These are phyloP conservation scores for Sus cebifrons DNA, from an alignment of 2,797 vertebrate genomes.

Conservation along the genomic window DNA sequence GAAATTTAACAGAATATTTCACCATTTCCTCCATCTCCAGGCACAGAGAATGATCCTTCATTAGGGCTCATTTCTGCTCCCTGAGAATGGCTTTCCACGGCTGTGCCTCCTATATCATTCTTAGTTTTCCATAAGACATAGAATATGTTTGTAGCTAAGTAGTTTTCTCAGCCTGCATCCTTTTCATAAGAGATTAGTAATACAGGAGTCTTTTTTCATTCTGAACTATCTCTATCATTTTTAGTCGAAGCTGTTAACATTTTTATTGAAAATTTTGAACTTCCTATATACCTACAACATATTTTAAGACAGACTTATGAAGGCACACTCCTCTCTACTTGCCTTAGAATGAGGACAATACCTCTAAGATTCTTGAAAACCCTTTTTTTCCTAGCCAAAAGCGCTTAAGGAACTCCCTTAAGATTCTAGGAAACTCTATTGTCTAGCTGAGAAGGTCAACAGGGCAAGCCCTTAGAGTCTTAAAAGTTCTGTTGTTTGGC, in stretches of 20 bases:
- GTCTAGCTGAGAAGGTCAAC: slow-evolving; percentile 36
- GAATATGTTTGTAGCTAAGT: background rate
- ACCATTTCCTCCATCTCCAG: background rate
- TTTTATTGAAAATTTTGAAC: slow-evolving; percentile 12
- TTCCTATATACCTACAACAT: background rate
- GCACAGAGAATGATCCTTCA: slow-evolving; percentile 2
- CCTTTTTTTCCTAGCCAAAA: background rate
- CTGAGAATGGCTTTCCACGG: background rate
- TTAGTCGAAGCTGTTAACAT: background rate
- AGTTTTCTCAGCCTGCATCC: background rate
- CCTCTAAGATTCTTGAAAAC: slow-evolving; percentile 53
- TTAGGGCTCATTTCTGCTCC: background rate
- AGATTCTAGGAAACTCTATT: slow-evolving; percentile 23
- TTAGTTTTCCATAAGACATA: slow-evolving; percentile 35
- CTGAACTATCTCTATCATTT: slow-evolving; percentile 39
- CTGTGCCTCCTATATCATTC: background rate
- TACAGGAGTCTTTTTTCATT: background rate
- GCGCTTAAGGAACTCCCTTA: background rate
- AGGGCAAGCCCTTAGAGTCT: slow-evolving; percentile 31
- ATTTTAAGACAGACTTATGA: slow-evolving; percentile 22
- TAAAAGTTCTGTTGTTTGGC: background rate
- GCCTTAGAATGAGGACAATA: slow-evolving; percentile 28
- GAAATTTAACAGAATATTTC: background rate
- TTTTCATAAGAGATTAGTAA: slow-evolving; percentile 30
- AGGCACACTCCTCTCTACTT: background rate